phyloP scores from a whole-genome alignment of 2,888 invertebrate genomes.

The Villa cingulata region DNA sequence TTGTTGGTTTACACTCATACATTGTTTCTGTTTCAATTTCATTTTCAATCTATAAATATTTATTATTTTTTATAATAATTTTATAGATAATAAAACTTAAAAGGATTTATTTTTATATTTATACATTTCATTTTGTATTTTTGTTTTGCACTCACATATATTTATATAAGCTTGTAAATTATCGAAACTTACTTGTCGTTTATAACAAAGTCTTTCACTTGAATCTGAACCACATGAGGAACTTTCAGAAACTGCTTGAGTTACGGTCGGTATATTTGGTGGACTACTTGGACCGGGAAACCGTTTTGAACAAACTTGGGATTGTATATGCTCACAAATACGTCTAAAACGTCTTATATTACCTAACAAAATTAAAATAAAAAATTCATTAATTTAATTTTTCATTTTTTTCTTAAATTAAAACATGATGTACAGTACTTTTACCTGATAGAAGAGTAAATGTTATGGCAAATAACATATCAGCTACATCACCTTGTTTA shows the following conservation, averaged over 20 bases:
- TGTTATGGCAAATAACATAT: conserved; percentile 79
- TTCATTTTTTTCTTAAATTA: conserved; percentile 7
- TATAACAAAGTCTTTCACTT: conserved; percentile 35
- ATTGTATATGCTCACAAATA: conserved; percentile 92
- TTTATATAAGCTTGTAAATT: too few species aligned
- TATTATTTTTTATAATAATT: background rate
- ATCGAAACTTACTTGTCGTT: conserved; percentile 30
- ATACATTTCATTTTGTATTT: too few species aligned
- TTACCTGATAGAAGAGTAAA: conserved; percentile 87
- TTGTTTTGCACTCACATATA: too few species aligned
- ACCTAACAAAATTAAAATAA: conserved; percentile 55
- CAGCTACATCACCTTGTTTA: conserved; percentile 51
- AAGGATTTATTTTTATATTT: too few species aligned
- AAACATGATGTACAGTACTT: conserved; percentile 16
- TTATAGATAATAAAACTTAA: background rate
- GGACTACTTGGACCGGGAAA: conserved; percentile 36
- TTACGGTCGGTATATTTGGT: conserved; percentile 31
- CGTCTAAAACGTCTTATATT: conserved; percentile 88
- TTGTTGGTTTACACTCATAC: conserved; percentile 34
- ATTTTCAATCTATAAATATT: conserved; percentile 29
- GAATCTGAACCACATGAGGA: conserved; percentile 37
- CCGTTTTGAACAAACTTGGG: conserved; percentile 54
- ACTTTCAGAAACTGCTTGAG: conserved; percentile 38
- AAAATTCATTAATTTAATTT: conserved; percentile 12
- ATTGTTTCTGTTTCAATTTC: conserved; percentile 34